Percentiles rank a stretch among this genome's conserved stretches.
These are phyloP conservation scores for Drosophila prolongata DNA, from an alignment of 2,888 invertebrate genomes.

Conservation along the genomic window DNA sequence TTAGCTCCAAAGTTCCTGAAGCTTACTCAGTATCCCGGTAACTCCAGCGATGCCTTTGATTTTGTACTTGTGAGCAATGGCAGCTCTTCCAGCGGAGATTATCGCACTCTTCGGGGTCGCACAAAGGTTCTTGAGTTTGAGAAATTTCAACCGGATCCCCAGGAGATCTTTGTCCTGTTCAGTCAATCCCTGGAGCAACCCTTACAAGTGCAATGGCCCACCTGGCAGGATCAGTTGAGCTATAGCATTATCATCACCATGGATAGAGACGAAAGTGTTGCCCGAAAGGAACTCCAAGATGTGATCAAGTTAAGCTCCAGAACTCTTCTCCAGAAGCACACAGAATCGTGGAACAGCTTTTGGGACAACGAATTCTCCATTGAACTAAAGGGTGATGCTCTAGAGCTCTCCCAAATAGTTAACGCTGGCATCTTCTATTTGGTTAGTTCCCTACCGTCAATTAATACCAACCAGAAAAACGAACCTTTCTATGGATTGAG, in stretches of 20 bases:
- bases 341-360: slow-evolving; percentile 85
- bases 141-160: slow-evolving; percentile 67
- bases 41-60: slow-evolving; percentile 60
- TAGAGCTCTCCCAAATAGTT: slow-evolving; percentile 84
- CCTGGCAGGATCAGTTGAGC: slow-evolving; percentile 61
- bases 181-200: slow-evolving; percentile 72
- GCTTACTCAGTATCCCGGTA: slow-evolving; percentile 60
- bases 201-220: slow-evolving; percentile 57
- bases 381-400: slow-evolving; percentile 85
- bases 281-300: slow-evolving; percentile 82
- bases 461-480: slow-evolving; percentile 84
- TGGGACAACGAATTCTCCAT: slow-evolving; percentile 85
- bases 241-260: slow-evolving; percentile 86
- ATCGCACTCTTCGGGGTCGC: slow-evolving; percentile 62
- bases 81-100: slow-evolving; percentile 41
- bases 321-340: slow-evolving; percentile 85
- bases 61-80: slow-evolving; percentile 54
- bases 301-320: slow-evolving; percentile 71
- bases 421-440: slow-evolving; percentile 87
- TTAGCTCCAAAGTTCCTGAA: slow-evolving; percentile 60
- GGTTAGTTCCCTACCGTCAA: slow-evolving; percentile 86
- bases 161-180: slow-evolving; percentile 70
- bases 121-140: slow-evolving; percentile 77
- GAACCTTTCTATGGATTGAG: slow-evolving; percentile 86
- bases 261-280: slow-evolving; percentile 85